A percentile compares a stretch with the other conserved stretches of the same genome.
Evolutionary conservation across 2,113 vertebrate genomes (phyloP).

Genomic region (Oncorhynchus masou): DNA sequence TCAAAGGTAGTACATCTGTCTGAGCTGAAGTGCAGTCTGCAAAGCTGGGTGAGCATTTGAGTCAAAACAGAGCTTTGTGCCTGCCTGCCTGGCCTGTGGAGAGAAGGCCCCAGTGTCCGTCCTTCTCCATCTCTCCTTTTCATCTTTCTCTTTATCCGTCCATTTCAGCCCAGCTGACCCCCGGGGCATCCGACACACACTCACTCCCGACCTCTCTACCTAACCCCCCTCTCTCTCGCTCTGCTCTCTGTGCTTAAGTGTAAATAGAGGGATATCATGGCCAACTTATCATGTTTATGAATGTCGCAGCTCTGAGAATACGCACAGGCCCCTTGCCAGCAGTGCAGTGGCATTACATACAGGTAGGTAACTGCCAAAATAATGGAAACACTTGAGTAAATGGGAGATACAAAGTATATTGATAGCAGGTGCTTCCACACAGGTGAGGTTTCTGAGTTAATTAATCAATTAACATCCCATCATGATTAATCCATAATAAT

Average conservation of each 20-base stretch:
- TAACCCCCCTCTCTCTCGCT: neutral
- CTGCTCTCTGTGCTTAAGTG: constrained; percentile 60
- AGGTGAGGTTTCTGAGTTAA: too few species aligned
- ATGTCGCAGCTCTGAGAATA: constrained; percentile 77
- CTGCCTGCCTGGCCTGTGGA: constrained; percentile 73
- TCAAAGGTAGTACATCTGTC: constrained; percentile 75
- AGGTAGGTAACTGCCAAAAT: too few species aligned
- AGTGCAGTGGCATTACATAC: constrained; percentile 24
- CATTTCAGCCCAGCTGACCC: constrained; percentile 82
- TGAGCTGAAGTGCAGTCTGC: constrained; percentile 77
- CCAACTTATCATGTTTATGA: constrained; percentile 88
- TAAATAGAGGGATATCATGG: constrained; percentile 81
- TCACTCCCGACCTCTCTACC: neutral
- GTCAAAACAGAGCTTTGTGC: constrained; percentile 72
- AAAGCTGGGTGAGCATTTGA: constrained; percentile 77
- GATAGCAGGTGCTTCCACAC: too few species aligned
- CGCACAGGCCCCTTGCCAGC: constrained; percentile 44
- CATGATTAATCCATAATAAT: too few species aligned
- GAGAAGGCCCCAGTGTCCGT: constrained; percentile 62
- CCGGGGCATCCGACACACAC: constrained; percentile 78
- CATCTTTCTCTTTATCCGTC: constrained; percentile 87
- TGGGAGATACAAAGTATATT: too few species aligned
- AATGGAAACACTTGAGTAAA: too few species aligned
- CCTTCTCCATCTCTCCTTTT: constrained; percentile 86
- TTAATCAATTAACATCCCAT: too few species aligned